Evolutionary conservation across 2,888 invertebrate species (phyloP), one percentile per base, ranked within the genome.

Genomic region (Nezara viridula): DNA sequence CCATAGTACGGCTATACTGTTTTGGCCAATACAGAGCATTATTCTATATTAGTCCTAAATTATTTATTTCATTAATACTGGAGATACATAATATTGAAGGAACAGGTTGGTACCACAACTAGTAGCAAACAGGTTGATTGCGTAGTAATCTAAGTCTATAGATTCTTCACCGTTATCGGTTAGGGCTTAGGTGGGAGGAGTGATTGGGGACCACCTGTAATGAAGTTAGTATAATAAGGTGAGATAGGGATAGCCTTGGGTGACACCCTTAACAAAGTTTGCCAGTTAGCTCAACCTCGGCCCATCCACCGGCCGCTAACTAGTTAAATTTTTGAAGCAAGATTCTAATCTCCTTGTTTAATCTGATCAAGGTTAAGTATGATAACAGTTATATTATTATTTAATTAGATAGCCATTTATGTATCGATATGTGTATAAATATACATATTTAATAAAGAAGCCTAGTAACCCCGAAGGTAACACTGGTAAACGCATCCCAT

Each of bases 191-290:
- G 73, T 50, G 88, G 88, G 21, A 37, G 50, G 85, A 88, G 88
- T 89, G 88, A 89, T 90, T 88, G 90, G 88, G 89, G 90, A 89
- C 88, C 73, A 89, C 90, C 90, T 88, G 88, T 90, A 90, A 90
- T 89, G 88, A 89, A 90, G 89, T 90, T 89, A 86, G 86, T 89
- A 89, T 90, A 90, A 90, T 90, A 90, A 90, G 89, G 86, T 81
- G 49, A 86, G 86, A 86, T 86, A 60, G 89, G 89, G 90, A 89
- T 89, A 85, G 90, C 90, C 90, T 90, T 86, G 89, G 90, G 89
- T 90, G 90, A 73, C 88, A 55, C 88, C 89, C 88, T 89, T 90
- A 90, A 90, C 66, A 44, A 55, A 87, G 40, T 87, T 87, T 37
- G 19, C 40, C 55, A 52, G 52, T 87, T 60, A 86, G 77, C 77